Conservation (phyloP, 2,888 invertebrate genomes). For the Cremastinae sp. region DNA sequence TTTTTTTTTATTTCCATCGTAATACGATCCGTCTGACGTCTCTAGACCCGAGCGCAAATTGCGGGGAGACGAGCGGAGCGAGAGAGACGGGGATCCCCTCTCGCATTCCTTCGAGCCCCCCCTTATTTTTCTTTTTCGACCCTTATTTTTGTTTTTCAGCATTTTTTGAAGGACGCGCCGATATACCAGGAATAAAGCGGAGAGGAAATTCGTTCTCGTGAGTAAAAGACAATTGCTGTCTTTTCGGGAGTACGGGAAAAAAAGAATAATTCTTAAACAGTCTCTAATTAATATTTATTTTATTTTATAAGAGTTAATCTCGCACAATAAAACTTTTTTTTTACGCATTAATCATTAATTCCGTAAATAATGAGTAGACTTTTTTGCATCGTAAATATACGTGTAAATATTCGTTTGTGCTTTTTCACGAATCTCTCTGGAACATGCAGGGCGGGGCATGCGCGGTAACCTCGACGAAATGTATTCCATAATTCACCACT, state of each 20-base stretch:
- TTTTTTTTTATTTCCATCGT: conserved; percentile 7
- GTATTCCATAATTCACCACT: conserved; percentile 54
- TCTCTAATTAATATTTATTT: not conserved
- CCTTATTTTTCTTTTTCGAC: conserved; percentile 20
- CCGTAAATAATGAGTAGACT: not conserved
- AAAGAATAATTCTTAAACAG: not conserved
- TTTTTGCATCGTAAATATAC: not conserved
- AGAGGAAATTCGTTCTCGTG: conserved; percentile 76
- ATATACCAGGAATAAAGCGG: conserved; percentile 68
- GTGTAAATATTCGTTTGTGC: conserved; percentile 19
- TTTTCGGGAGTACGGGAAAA: conserved; percentile 36
- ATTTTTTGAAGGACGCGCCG: conserved; percentile 72
- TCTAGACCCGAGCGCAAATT: conserved; percentile 11
- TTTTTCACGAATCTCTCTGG: conserved; percentile 24
- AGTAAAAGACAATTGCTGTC: conserved; percentile 69
- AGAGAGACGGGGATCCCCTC: not conserved
- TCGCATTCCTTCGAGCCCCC: not conserved
- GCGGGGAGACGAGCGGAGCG: conserved; percentile 1
- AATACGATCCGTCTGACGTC: conserved; percentile 31
- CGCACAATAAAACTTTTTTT: conserved; percentile 12
- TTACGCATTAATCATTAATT: not conserved
- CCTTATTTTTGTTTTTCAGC: conserved; percentile 72
- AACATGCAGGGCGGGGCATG: conserved; percentile 65
- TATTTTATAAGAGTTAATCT: not conserved
- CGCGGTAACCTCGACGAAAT: conserved; percentile 51